phyloP scores from a whole-genome alignment of 2,888 invertebrate species.

The Cylloceria caligata region DNA sequence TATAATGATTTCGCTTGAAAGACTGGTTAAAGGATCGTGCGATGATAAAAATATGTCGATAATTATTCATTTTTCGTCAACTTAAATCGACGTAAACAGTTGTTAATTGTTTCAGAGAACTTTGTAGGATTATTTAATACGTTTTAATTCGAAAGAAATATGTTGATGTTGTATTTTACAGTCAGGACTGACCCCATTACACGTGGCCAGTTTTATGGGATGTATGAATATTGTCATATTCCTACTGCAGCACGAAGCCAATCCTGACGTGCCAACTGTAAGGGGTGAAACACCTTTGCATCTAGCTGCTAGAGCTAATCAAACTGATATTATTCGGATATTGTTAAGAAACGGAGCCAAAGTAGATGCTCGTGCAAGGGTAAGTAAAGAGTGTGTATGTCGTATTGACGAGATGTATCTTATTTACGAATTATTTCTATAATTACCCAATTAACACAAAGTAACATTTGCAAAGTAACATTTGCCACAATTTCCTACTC shows the following conservation, averaged over 20 bases:
- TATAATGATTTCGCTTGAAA: constrained; percentile 38
- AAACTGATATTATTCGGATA: constrained; percentile 98
- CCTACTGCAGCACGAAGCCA: constrained; percentile 96
- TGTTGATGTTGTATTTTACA: constrained; percentile 78
- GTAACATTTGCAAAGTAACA: neutral
- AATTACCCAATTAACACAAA: neutral
- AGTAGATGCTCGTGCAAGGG: constrained; percentile 90
- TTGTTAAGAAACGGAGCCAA: constrained; percentile 96
- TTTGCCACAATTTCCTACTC: neutral
- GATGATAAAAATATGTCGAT: constrained; percentile 24
- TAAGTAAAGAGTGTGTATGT: constrained; percentile 79
- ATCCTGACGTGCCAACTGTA: constrained; percentile 97
- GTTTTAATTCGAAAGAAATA: constrained; percentile 26
- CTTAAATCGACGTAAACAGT: neutral
- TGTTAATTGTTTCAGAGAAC: constrained; percentile 22
- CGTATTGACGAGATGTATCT: constrained; percentile 14
- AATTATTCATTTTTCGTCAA: neutral
- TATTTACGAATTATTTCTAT: neutral
- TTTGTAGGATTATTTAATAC: neutral
- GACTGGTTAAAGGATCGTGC: constrained; percentile 76
- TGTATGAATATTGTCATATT: constrained; percentile 99
- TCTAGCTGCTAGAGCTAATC: constrained; percentile 98
- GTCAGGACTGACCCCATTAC: constrained; percentile 97
- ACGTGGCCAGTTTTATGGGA: constrained; percentile 99
- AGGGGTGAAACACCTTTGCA: constrained; percentile 98